Percentiles rank a stretch among this genome's conserved stretches.
phyloP scores from a whole-genome alignment of 2,797 vertebrate genomes.

The Protonibea diacanthus region DNA sequence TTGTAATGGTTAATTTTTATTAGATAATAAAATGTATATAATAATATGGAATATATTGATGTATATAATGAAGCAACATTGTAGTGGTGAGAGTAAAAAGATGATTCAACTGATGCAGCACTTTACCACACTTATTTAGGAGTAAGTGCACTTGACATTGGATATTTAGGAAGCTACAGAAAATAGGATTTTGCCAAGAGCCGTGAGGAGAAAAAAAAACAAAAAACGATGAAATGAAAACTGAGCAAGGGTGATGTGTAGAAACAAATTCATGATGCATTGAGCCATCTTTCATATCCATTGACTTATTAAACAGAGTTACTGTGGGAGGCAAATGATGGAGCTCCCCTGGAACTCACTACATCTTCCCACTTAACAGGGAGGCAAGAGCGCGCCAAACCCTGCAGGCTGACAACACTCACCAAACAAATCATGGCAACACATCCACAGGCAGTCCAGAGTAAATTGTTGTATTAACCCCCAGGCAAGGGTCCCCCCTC shows the following conservation, averaged over 20 bases:
- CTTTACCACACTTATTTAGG: neutral
- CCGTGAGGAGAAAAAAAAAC: neutral
- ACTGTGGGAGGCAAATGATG: conserved; percentile 76
- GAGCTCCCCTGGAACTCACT: conserved; percentile 77
- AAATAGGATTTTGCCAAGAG: conserved; percentile 45
- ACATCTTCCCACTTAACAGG: conserved; percentile 79
- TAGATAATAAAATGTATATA: neutral
- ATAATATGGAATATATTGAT: neutral
- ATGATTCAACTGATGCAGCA: neutral
- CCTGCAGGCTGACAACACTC: conserved; percentile 80
- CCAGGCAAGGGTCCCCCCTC: conserved; percentile 78
- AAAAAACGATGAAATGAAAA: conserved; percentile 52
- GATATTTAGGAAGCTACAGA: conserved; percentile 32
- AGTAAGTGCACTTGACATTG: conserved; percentile 25
- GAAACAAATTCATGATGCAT: conserved; percentile 70
- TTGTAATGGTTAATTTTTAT: neutral
- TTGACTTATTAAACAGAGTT: conserved; percentile 78
- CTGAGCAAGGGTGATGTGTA: conserved; percentile 56
- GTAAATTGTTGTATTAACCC: conserved; percentile 87
- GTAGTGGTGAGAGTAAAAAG: neutral
- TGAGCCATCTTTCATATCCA: conserved; percentile 74
- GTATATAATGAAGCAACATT: neutral
- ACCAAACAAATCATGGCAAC: conserved; percentile 84
- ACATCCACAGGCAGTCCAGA: conserved; percentile 83
- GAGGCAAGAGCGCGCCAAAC: conserved; percentile 70